Evolutionary conservation across 2,888 invertebrate genomes (phyloP).

Genomic region (Creontiades dilutus): DNA sequence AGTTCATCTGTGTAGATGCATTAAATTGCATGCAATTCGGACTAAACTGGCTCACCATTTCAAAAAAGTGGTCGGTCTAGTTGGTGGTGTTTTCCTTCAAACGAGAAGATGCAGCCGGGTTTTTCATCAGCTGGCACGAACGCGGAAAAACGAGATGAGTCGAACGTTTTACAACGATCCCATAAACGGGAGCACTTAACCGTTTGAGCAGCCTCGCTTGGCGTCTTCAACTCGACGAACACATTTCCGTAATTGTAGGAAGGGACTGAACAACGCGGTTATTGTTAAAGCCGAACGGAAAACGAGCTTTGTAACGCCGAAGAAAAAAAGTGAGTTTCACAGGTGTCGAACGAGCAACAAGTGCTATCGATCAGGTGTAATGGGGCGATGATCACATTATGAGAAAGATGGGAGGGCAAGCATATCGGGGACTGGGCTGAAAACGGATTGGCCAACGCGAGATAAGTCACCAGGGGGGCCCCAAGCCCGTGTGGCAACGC

Average conservation of each 20-base stretch:
- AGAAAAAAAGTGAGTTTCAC: background rate
- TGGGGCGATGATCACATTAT: constrained; percentile 10
- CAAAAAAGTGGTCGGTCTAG: background rate
- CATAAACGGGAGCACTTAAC: constrained; percentile 12
- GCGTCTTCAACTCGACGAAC: background rate
- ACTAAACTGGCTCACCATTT: background rate
- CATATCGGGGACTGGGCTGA: background rate
- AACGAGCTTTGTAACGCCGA: background rate
- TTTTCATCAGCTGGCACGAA: background rate
- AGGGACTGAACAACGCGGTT: background rate
- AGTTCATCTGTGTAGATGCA: too few relatives aligned
- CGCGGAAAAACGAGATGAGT: background rate
- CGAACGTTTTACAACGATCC: background rate
- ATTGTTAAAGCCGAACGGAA: background rate
- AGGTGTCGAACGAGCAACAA: background rate
- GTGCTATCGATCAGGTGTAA: constrained; percentile 15
- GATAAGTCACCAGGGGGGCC: constrained; percentile 40
- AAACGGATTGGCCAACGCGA: constrained; percentile 27
- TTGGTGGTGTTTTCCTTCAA: background rate
- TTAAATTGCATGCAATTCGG: too few relatives aligned
- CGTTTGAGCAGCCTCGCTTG: background rate
- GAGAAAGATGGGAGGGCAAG: background rate
- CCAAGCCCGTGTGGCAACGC: background rate
- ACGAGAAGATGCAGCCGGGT: background rate
- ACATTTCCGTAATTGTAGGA: background rate